phyloP scores from a whole-genome alignment of 1,140 invertebrate genomes.

The Drosophila saltans region DNA sequence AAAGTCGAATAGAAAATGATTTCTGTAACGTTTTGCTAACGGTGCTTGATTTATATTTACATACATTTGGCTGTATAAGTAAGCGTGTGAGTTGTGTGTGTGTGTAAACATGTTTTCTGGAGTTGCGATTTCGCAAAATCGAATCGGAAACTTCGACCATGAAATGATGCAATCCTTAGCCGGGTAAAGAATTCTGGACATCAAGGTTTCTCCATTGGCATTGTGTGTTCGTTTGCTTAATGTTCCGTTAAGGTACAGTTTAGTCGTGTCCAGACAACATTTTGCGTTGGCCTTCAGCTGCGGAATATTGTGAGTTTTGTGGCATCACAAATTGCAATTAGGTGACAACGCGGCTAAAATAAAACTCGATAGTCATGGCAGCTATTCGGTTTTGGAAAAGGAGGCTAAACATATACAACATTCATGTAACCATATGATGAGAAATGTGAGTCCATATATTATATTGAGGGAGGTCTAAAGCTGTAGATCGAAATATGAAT shows the following conservation, averaged over 20 bases:
- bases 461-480: too few species aligned
- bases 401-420: background rate
- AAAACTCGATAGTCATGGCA: background rate
- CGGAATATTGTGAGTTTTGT: background rate
- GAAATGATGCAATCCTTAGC: constrained; percentile 58
- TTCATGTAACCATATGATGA: too few species aligned
- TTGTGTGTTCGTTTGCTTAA: background rate
- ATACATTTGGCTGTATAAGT: constrained; percentile 37
- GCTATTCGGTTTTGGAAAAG: background rate
- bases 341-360: background rate
- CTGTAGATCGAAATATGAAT: too few species aligned
- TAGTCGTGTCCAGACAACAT: background rate
- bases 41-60: constrained; percentile 69
- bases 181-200: constrained; percentile 11
- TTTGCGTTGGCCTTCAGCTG: background rate
- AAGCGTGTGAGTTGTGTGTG: constrained; percentile 18
- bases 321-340: constrained; percentile 1
- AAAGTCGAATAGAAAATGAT: constrained; percentile 34
- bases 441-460: too few species aligned
- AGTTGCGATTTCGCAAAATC: constrained; percentile 62
- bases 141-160: constrained; percentile 61
- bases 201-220: background rate
- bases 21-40: constrained; percentile 67
- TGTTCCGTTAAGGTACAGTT: constrained; percentile 9
- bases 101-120: constrained; percentile 70